A percentile compares a stretch with the other conserved stretches of the same genome.
phyloP scores from a whole-genome alignment of 2,797 vertebrate genomes.

The Premnoplex brunnescens region DNA sequence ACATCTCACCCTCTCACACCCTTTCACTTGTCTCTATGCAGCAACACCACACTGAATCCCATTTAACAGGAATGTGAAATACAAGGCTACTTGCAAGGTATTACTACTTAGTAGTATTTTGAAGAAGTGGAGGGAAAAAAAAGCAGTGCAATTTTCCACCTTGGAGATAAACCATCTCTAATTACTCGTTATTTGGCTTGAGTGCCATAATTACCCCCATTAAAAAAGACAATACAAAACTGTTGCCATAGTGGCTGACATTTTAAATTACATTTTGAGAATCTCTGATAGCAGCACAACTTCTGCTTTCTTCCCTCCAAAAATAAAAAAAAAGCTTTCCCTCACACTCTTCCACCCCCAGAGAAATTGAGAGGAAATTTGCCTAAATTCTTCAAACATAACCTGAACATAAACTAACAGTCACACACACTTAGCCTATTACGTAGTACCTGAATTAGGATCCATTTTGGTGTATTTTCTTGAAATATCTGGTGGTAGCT shows the following conservation, averaged over 20 bases:
- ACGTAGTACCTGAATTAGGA: not conserved
- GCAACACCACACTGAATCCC: not conserved
- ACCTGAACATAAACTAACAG: not conserved
- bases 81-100: not conserved
- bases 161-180: slow-evolving; percentile 28
- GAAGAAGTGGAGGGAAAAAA: not conserved
- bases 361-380: not conserved
- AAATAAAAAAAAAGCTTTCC: not conserved
- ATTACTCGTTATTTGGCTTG: slow-evolving; percentile 44
- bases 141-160: not conserved
- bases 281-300: not conserved
- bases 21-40: not conserved
- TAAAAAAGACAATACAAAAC: slow-evolving; percentile 34
- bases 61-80: not conserved
- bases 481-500: not conserved
- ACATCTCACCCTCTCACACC: not conserved
- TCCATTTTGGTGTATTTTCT: not conserved
- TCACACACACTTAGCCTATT: not conserved
- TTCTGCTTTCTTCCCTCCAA: slow-evolving; percentile 11
- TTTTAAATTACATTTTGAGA: slow-evolving; percentile 38
- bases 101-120: not conserved
- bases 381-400: slow-evolving; percentile 3
- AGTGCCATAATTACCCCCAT: slow-evolving; percentile 19
- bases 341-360: not conserved
- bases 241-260: slow-evolving; percentile 33